Conservation (phyloP, 2,888 invertebrate genomes). For the Ornithoptera alexandrae region DNA sequence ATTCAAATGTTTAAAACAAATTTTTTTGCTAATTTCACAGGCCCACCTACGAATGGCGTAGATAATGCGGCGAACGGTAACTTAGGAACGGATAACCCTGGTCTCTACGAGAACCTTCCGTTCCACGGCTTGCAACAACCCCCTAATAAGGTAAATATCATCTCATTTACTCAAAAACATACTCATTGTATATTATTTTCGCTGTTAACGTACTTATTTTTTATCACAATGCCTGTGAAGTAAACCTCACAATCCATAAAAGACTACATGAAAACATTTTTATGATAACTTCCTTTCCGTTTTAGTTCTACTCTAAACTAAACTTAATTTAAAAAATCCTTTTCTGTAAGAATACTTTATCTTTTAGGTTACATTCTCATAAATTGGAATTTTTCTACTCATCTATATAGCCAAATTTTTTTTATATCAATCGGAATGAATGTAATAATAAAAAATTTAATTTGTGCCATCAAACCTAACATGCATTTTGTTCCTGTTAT, state of each 20-base stretch:
- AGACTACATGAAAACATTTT: no score
- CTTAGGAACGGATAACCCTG: conserved; percentile 87
- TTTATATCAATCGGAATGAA: conserved; percentile 1
- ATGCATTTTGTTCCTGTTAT: background rate
- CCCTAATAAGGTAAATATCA: conserved; percentile 89
- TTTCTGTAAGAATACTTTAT: no score
- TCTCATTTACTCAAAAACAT: background rate
- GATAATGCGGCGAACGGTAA: conserved; percentile 82
- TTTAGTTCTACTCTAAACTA: no score
- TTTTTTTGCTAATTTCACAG: conserved; percentile 41
- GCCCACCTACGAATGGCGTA: conserved; percentile 80
- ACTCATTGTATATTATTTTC: background rate
- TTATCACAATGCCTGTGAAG: no score
- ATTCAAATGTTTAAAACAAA: conserved; percentile 3
- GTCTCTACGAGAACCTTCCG: conserved; percentile 96
- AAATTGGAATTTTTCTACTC: background rate
- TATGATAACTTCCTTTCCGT: no score
- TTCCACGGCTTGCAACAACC: conserved; percentile 97
- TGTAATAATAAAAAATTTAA: background rate
- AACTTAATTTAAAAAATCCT: no score
- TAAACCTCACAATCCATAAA: no score
- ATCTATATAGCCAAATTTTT: no score
- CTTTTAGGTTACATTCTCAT: background rate
- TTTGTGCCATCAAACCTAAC: background rate
- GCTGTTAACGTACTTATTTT: background rate